phyloP scores from a whole-genome alignment of 2,113 vertebrate genomes.

The Dicaeum eximium region DNA sequence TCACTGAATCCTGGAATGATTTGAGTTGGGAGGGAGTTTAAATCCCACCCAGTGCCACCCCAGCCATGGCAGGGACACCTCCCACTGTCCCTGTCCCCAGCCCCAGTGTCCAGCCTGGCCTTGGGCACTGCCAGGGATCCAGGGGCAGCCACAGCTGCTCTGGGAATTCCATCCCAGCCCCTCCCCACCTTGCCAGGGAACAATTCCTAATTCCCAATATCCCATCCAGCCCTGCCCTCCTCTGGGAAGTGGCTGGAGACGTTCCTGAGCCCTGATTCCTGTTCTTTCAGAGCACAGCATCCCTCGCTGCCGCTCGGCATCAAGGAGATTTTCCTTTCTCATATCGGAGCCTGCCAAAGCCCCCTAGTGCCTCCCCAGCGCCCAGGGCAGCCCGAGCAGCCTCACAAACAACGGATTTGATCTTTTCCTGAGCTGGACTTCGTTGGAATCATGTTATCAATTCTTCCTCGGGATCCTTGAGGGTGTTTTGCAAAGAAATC shows the following conservation, averaged over 20 bases:
- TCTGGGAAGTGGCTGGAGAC: rapidly evolving
- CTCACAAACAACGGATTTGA: neutral
- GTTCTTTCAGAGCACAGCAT: neutral
- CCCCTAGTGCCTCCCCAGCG: neutral
- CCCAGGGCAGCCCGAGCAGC: neutral
- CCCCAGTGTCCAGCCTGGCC: neutral
- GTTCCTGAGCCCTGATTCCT: neutral
- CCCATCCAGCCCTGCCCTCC: neutral
- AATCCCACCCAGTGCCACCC: rapidly evolving
- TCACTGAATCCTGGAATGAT: neutral
- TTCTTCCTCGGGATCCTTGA: neutral
- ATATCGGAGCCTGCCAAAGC: neutral
- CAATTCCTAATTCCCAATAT: rapidly evolving
- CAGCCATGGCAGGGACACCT: neutral
- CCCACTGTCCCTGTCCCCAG: neutral
- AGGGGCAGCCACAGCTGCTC: neutral
- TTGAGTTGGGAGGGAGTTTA: rapidly evolving
- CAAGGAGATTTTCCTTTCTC: neutral
- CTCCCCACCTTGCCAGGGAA: neutral
- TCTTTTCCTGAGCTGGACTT: neutral
- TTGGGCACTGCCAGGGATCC: neutral
- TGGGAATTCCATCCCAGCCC: neutral
- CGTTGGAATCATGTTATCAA: neutral
- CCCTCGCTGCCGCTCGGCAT: neutral
- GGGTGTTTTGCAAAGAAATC: neutral